Base-by-base conservation (phyloP, 92 coral and sea anemone genomes). In the Pocillopora meandrina region DNA sequence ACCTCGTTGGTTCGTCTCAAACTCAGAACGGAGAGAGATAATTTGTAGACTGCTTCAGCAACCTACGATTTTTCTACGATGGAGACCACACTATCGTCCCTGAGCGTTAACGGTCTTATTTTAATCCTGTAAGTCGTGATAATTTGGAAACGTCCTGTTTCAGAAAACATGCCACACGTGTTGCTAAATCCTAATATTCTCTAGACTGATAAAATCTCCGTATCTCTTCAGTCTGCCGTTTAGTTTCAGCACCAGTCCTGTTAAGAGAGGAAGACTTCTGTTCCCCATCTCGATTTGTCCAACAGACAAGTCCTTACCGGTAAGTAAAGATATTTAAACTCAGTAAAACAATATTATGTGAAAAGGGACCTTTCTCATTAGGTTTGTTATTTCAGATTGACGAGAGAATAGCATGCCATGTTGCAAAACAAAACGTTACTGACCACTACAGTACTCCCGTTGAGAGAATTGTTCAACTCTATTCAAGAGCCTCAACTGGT, bases 401-500 rank as follows among this genome's bases (percentile, higher is more conserved):
- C 71, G 76, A 75, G 49, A 70, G 64, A 52, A 65, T 12, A 11
- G 47, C 49, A 58, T 90, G 81, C 12, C 56, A 61, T 47, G 75
- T 85, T 20, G 61, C 26, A 10, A 56, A n/a, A 2, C 49, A 70
- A 33, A 58, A 61, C 23, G 62, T 23, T 12, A 67, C 86, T 20
- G 92, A 89, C 73, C 20, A 0, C 1, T 56, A 78, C 56, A 90
- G 83, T 47, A 76, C 20, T 36, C 84, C 86, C 3, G 67, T 79
- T 18, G 52, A 66, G 52, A 79, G 76, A 70, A 64, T 23, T 55
- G 86, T 82, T 65, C 86, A 78, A 70, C 56, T 70, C 42, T 91
- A 89, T 75, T 91, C 95, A 21, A 76, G 84, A 55, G 88, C 92
- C 2, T 88, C 92, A 11, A 61, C 74, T 11, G 20, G 58, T 18